Evolutionary conservation across 2,888 invertebrate species (phyloP), one percentile per base, ranked within the genome.

Genomic region (Acleris literana): DNA sequence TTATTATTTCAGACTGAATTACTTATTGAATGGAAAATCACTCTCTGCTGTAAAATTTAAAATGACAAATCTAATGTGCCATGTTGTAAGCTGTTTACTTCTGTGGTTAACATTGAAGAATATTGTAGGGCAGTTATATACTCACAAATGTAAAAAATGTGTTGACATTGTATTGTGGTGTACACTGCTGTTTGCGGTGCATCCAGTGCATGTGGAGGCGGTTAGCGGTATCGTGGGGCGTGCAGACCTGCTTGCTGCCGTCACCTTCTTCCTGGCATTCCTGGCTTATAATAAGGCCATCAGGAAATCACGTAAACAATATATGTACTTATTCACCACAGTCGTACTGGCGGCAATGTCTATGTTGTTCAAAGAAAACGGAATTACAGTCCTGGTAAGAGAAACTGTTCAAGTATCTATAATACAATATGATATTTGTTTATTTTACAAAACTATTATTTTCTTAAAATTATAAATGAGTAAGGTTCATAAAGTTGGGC

Each of bases 151-250:
- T 46, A 63, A 64, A 17, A 72, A 68, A 25, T 75, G 70, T 69
- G 71, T 70, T 25, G 90, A 94, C 70, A 81, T 92, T 66, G 93
- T 95, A 49, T 95, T 95, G 75, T 88, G 96, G 63, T 94, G 96
- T 48, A 93, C 96, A 17, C 74, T 96, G 3, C 81, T 99, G 29
- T 99, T 99, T 92, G 95, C 97, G 16, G 95, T 97, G 17, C 99
- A 99, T 93, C 99, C 99, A 0, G 91, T 99, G 57, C 99, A 99
- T 87, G 95, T 96, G 0, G 99, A 99, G 93, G 96, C 97, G 68
- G 97, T 99, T 3, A 95, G 97, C 66, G 98, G 98, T 20, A 94
- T 98, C 64, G 99, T 99, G 13, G 99, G 99, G 25, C 92, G 98
- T 80, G 98, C 99, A 44, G 99, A 99, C 86, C 90, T 99, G 60